These are phyloP conservation scores for Stegophylla sp. DNA, from an alignment of 2,888 invertebrate genomes.

Conservation along the genomic window DNA sequence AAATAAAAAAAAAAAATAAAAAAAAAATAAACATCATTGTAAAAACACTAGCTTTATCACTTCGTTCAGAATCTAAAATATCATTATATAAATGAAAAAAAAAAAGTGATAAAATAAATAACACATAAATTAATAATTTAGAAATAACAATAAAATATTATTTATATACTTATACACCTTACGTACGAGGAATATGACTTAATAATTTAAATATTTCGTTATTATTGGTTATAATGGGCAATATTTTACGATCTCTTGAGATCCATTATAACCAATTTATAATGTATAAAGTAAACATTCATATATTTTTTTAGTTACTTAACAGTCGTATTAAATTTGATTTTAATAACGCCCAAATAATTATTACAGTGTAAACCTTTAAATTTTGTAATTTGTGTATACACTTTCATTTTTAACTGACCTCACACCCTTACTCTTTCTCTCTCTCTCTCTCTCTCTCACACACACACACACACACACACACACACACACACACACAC, in stretches of 20 bases:
- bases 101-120: no score
- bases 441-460: no score
- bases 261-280: constrained; percentile 36
- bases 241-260: constrained; percentile 7
- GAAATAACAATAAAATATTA: not conserved
- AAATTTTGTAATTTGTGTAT: not conserved
- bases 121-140: not conserved
- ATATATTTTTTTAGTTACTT: not conserved
- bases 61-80: no score
- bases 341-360: not conserved
- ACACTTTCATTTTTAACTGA: not conserved
- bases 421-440: not conserved
- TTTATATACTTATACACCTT: not conserved
- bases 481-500: no score
- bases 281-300: not conserved
- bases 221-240: constrained; percentile 40
- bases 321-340: not conserved
- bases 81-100: no score
- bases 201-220: not conserved
- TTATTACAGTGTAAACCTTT: not conserved
- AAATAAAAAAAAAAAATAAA: no score
- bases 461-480: no score
- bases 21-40: no score
- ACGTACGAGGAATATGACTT: not conserved
- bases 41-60: no score